Conservation (phyloP, 2,113 vertebrate genomes). For the Anhinga anhinga region DNA sequence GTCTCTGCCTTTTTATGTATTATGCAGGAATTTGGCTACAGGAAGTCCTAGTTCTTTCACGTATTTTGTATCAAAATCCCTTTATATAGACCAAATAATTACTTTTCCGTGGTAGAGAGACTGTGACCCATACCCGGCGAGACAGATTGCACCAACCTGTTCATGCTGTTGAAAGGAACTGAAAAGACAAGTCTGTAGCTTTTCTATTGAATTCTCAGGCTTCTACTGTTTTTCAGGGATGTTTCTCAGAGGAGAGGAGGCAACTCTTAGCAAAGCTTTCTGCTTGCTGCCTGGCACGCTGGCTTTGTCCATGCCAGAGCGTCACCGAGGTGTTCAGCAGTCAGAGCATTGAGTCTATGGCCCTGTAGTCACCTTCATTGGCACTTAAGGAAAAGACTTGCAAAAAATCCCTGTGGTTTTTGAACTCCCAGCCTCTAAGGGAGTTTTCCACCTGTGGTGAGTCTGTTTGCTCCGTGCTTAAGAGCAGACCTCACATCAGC, state of each 20-base stretch:
- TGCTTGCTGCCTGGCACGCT: neutral
- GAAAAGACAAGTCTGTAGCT: neutral
- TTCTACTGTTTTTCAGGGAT: neutral
- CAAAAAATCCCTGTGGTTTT: neutral
- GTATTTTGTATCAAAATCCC: conserved; percentile 28
- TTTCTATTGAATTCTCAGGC: neutral
- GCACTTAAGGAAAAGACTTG: neutral
- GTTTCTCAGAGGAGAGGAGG: neutral
- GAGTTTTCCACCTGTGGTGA: neutral
- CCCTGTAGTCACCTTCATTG: neutral
- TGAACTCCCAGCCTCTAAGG: neutral
- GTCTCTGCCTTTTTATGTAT: neutral
- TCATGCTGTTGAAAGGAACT: neutral
- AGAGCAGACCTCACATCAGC: neutral
- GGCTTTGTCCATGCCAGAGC: neutral
- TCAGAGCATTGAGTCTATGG: neutral
- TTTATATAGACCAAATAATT: conserved; percentile 20
- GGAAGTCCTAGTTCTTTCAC: neutral
- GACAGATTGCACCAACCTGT: neutral
- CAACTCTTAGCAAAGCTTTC: neutral
- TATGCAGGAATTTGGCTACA: conserved; percentile 44
- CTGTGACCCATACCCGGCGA: neutral
- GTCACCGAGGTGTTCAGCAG: rapidly evolving
- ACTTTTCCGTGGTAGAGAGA: neutral
- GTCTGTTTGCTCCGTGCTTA: neutral